phyloP scores from a whole-genome alignment of 2,797 vertebrate species.

The Lacerta bilineata region DNA sequence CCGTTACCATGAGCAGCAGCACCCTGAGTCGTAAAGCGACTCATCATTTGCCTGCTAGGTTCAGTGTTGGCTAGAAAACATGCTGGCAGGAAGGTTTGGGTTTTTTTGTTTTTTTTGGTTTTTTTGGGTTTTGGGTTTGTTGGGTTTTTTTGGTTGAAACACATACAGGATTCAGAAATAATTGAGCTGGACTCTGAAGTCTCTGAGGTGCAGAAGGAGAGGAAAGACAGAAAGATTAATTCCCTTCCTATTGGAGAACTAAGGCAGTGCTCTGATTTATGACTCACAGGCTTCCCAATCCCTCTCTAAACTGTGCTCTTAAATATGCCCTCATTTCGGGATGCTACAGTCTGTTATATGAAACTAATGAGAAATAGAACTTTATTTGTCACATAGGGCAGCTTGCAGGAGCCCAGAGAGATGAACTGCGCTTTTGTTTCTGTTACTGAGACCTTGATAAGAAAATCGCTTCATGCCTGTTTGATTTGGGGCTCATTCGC shows the following conservation, averaged over 20 bases:
- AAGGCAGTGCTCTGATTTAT: slow-evolving; percentile 51
- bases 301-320: slow-evolving; percentile 44
- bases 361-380: slow-evolving; percentile 36
- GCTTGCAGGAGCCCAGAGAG: slow-evolving; percentile 25
- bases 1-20: not conserved
- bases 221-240: slow-evolving; percentile 43
- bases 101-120: not conserved
- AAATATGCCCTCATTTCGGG: slow-evolving; percentile 55
- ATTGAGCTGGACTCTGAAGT: slow-evolving; percentile 48
- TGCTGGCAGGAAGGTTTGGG: slow-evolving; percentile 4
- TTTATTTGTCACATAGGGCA: slow-evolving; percentile 40
- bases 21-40: slow-evolving; percentile 12
- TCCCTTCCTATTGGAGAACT: slow-evolving; percentile 47
- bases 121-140: no score
- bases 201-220: slow-evolving; percentile 27
- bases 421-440: slow-evolving; percentile 33
- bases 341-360: slow-evolving; percentile 46
- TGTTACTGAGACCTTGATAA: slow-evolving; percentile 36
- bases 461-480: slow-evolving; percentile 20
- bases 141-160: slow-evolving; percentile 20
- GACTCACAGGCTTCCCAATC: slow-evolving; percentile 45
- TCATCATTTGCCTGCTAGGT: slow-evolving; percentile 38
- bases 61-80: slow-evolving; percentile 19
- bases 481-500: not conserved
- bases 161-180: slow-evolving; percentile 43